Percentiles rank a stretch among this genome's conserved stretches.
Conservation (phyloP, 1,140 invertebrate genomes). For the Sarcophaga peregrina region DNA sequence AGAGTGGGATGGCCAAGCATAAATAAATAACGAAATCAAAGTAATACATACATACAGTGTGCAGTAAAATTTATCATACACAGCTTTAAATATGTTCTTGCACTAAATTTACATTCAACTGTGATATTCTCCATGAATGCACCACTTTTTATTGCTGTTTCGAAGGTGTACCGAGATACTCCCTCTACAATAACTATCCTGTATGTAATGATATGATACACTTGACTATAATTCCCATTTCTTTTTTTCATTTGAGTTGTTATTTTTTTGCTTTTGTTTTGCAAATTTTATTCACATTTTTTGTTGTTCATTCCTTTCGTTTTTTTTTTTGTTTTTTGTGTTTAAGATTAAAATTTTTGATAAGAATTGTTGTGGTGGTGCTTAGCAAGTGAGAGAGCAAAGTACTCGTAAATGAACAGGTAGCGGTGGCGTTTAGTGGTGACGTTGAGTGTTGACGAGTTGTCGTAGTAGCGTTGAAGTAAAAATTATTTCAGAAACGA, state of each 20-base stretch:
- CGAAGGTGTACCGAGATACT: background rate
- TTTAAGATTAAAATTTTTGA: conserved; percentile 17
- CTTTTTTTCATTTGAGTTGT: background rate
- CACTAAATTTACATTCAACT: background rate
- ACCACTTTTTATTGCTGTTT: background rate
- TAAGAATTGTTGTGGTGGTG: conserved; percentile 5
- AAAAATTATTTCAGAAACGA: conserved; percentile 21
- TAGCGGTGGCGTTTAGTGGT: background rate
- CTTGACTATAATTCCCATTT: background rate
- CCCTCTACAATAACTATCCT: background rate
- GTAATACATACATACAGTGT: background rate
- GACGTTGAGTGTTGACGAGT: background rate
- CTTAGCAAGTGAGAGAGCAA: background rate
- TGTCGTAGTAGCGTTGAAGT: background rate
- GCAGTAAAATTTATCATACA: background rate
- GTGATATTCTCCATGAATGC: background rate
- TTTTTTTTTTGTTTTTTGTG: background rate
- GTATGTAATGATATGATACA: background rate
- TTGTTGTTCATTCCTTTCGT: background rate
- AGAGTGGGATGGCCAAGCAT: background rate
- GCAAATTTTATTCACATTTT: background rate
- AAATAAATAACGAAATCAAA: too few species aligned
- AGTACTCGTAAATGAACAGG: background rate
- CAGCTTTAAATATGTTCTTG: too few species aligned
- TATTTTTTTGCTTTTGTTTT: background rate